These are phyloP conservation scores for Diadema setosum DNA, from an alignment of 35 echinoderm and acorn worm genomes.

Conservation along the genomic window DNA sequence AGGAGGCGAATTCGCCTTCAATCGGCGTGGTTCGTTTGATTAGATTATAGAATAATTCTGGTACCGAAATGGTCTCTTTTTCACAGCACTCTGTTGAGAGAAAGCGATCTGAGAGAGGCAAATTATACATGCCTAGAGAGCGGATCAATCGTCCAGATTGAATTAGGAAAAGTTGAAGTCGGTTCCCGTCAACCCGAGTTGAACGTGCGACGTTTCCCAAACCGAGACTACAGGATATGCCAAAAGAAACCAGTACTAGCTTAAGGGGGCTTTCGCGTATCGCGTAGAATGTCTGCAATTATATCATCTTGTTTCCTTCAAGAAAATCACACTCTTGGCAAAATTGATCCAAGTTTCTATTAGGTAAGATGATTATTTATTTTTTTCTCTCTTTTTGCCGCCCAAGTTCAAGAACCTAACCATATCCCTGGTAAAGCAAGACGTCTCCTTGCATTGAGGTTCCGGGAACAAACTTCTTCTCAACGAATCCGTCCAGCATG, in stretches of 20 bases:
- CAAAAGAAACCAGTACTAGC: neutral
- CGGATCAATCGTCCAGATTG: neutral
- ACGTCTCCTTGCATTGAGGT: no score
- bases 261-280: no score
- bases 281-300: neutral
- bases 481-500: no score
- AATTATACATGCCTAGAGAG: constrained; percentile 20
- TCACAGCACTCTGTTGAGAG: constrained; percentile 12
- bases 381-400: neutral
- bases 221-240: constrained; percentile 1
- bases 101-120: constrained; percentile 13
- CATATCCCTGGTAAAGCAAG: no score
- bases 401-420: no score
- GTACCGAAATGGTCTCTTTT: neutral
- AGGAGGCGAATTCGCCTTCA: neutral
- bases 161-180: constrained; percentile 9
- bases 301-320: neutral
- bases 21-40: neutral
- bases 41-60: constrained; percentile 31
- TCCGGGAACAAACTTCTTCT: no score
- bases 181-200: neutral
- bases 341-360: neutral
- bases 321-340: neutral
- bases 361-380: neutral
- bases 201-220: neutral